These are phyloP conservation scores for Callopanchax toddi DNA, from an alignment of 2,113 vertebrate genomes.

Conservation along the genomic window DNA sequence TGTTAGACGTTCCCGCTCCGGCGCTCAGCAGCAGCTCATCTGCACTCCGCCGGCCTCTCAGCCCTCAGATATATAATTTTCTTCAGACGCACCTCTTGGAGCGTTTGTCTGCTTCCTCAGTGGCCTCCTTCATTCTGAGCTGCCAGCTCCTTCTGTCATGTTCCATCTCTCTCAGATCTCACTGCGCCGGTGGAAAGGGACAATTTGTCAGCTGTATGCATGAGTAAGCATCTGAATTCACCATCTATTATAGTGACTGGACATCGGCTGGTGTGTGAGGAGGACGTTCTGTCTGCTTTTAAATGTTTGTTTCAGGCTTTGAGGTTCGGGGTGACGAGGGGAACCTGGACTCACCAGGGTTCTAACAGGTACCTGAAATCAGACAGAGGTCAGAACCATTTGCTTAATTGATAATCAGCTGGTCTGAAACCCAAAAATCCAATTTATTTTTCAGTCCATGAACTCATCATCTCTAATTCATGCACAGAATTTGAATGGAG, in stretches of 20 bases:
- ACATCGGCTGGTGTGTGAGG: slow-evolving; percentile 48
- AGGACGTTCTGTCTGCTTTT: too few relatives aligned
- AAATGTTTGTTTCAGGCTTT: too few relatives aligned
- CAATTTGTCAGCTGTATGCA: slow-evolving; percentile 82
- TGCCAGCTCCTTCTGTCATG: slow-evolving; percentile 65
- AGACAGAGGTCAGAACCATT: too few relatives aligned
- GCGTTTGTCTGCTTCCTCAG: slow-evolving; percentile 63
- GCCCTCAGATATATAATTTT: slow-evolving; percentile 77
- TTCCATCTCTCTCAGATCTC: slow-evolving; percentile 76
- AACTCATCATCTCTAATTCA: too few relatives aligned
- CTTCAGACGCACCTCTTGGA: slow-evolving; percentile 74
- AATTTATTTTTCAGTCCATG: too few relatives aligned
- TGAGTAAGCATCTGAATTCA: slow-evolving; percentile 80
- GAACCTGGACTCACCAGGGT: too few relatives aligned
- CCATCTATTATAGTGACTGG: slow-evolving; percentile 80
- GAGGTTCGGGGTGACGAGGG: too few relatives aligned
- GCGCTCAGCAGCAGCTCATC: slow-evolving; percentile 41
- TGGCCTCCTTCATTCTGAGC: slow-evolving; percentile 75
- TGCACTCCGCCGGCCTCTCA: slow-evolving; percentile 34
- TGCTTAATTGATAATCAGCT: too few relatives aligned
- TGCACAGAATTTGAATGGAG: too few relatives aligned
- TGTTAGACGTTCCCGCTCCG: slow-evolving; percentile 34
- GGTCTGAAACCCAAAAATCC: too few relatives aligned
- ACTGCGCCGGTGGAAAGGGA: slow-evolving; percentile 67
- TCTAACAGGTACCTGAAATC: too few relatives aligned